Conservation (phyloP, 1,140 invertebrate genomes). For the Berghia stephanieae region DNA sequence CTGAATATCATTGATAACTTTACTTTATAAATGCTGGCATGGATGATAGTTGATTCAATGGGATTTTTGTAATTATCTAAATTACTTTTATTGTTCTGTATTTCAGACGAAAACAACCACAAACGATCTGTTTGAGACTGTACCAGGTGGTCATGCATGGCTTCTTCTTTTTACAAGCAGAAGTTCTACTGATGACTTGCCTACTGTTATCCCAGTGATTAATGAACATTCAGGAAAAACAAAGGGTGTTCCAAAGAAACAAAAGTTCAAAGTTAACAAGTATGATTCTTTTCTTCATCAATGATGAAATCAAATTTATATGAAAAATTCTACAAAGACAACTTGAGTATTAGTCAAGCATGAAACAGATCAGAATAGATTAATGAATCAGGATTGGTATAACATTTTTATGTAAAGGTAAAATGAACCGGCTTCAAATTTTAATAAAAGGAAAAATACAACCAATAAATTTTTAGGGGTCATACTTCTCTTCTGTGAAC, state of each 20-base stretch:
- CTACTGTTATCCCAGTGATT: slow-evolving; percentile 40
- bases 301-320: too few species aligned
- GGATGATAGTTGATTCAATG: neutral
- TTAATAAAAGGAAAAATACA: too few species aligned
- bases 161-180: slow-evolving; percentile 51
- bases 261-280: slow-evolving; percentile 6
- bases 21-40: neutral
- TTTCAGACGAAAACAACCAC: slow-evolving; percentile 37
- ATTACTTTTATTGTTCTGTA: neutral
- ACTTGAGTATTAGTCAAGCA: too few species aligned
- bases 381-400: too few species aligned
- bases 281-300: neutral
- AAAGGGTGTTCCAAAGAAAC: slow-evolving; percentile 5
- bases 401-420: too few species aligned
- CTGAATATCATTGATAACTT: neutral
- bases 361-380: too few species aligned
- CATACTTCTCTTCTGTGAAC: too few species aligned
- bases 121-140: slow-evolving; percentile 38
- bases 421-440: too few species aligned
- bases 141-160: slow-evolving; percentile 52
- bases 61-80: neutral
- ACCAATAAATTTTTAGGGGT: too few species aligned
- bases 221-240: neutral
- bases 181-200: slow-evolving; percentile 49
- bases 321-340: too few species aligned